Evolutionary conservation across 2,797 vertebrate species (phyloP).

Genomic region (Pampus argenteus): DNA sequence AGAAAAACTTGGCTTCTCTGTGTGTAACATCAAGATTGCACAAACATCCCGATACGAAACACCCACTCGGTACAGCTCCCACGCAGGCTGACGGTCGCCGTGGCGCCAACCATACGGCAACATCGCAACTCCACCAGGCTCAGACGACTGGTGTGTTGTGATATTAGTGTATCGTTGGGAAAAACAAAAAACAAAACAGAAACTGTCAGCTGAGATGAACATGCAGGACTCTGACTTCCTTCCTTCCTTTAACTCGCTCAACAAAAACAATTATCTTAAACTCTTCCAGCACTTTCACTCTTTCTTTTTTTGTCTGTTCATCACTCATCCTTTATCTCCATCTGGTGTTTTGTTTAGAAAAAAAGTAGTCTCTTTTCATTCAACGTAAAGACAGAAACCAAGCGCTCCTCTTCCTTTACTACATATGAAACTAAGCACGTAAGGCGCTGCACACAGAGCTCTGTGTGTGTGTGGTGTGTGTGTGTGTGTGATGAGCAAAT

Average conservation of each 20-base stretch:
- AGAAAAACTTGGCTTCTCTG: conserved; percentile 60
- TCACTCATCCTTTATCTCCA: neutral
- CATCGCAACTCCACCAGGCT: conserved; percentile 6
- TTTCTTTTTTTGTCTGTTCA: conserved; percentile 6
- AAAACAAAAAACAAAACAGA: too few relatives aligned
- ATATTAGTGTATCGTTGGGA: conserved; percentile 26
- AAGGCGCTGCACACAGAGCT: conserved; percentile 43
- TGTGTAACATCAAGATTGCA: conserved; percentile 73
- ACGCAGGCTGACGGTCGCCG: conserved; percentile 35
- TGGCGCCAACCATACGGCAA: conserved; percentile 9
- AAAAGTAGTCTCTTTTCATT: conserved; percentile 35
- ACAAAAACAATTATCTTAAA: conserved; percentile 2
- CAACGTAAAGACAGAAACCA: conserved; percentile 38
- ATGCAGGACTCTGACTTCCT: conserved; percentile 15
- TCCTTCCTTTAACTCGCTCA: conserved; percentile 3
- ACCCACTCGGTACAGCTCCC: conserved; percentile 29
- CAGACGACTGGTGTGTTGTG: neutral
- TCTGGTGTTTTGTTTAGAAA: conserved; percentile 8
- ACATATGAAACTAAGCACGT: conserved; percentile 48
- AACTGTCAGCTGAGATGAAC: conserved; percentile 45
- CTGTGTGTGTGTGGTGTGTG: conserved; percentile 19
- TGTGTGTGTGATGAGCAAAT: conserved; percentile 25
- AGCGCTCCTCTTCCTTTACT: conserved; percentile 30
- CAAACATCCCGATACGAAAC: conserved; percentile 67
- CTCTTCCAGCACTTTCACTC: neutral